phyloP scores from a whole-genome alignment of 2,113 vertebrate species.

The Poicephalus gulielmi region DNA sequence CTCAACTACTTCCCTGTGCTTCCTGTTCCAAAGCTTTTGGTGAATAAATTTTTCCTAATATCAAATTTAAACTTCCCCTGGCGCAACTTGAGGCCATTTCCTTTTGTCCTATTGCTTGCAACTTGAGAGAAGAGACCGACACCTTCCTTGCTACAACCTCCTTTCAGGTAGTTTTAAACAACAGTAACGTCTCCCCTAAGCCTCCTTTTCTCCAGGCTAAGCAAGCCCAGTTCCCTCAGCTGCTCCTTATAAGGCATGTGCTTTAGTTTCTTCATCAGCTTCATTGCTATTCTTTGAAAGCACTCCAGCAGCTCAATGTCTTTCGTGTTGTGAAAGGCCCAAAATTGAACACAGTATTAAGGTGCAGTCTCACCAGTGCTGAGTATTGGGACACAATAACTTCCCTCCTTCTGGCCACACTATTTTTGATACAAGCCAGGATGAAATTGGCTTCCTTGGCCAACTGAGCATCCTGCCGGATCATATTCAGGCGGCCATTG shows the following conservation, averaged over 20 bases:
- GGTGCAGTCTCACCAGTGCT: accelerated
- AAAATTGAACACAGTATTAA: not conserved
- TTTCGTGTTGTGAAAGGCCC: not conserved
- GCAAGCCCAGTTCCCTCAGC: not conserved
- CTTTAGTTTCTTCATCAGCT: not conserved
- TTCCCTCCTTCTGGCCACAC: not conserved
- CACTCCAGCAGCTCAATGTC: not conserved
- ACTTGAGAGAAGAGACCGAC: not conserved
- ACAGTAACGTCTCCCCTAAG: not conserved
- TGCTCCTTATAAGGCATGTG: not conserved
- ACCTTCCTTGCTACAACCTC: not conserved
- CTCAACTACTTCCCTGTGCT: not conserved
- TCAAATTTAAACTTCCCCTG: not conserved
- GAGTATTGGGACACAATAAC: accelerated
- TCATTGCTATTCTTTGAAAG: not conserved
- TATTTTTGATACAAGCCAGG: not conserved
- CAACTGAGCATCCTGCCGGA: not conserved
- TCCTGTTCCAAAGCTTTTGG: not conserved
- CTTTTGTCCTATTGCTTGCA: not conserved
- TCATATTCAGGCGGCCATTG: not conserved
- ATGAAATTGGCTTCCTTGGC: not conserved
- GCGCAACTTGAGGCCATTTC: not conserved
- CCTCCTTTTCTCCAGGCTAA: not conserved
- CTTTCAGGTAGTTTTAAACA: not conserved
- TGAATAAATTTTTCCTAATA: not conserved